Conservation (phyloP, 2,113 vertebrate species). For the Cathartes aura region DNA sequence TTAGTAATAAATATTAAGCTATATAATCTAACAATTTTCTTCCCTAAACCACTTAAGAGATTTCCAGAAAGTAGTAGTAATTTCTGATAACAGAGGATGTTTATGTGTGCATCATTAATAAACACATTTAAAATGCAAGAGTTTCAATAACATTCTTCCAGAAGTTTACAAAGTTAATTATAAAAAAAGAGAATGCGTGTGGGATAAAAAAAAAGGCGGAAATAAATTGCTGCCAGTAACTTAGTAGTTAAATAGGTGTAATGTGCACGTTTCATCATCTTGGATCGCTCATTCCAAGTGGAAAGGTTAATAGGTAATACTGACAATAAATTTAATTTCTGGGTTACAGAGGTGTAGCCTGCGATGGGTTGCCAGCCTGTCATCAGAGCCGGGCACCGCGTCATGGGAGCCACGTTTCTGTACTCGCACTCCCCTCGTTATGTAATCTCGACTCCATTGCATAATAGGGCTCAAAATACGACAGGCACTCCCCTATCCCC, state of each 20-base stretch:
- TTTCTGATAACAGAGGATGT: background rate
- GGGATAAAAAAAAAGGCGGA: background rate
- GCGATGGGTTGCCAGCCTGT: background rate
- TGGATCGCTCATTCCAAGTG: background rate
- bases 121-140: background rate
- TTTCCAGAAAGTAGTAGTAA: background rate
- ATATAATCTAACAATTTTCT: background rate
- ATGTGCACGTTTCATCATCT: background rate
- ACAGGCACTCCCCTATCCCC: background rate
- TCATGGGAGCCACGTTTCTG: background rate
- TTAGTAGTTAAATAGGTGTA: background rate
- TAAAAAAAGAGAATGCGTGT: background rate
- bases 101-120: background rate
- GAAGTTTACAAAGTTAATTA: background rate
- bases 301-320: background rate
- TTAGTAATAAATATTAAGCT: background rate
- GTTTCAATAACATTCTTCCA: background rate
- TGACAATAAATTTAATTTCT: background rate
- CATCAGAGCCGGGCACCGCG: background rate
- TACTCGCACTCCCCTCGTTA: slow-evolving; percentile 15
- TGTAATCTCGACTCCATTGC: slow-evolving; percentile 28
- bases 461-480: background rate
- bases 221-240: background rate
- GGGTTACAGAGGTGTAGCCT: background rate
- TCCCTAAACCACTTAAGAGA: background rate